These are phyloP conservation scores for Scophthalmus maximus DNA, from an alignment of 2,113 vertebrate genomes.

Conservation along the genomic window DNA sequence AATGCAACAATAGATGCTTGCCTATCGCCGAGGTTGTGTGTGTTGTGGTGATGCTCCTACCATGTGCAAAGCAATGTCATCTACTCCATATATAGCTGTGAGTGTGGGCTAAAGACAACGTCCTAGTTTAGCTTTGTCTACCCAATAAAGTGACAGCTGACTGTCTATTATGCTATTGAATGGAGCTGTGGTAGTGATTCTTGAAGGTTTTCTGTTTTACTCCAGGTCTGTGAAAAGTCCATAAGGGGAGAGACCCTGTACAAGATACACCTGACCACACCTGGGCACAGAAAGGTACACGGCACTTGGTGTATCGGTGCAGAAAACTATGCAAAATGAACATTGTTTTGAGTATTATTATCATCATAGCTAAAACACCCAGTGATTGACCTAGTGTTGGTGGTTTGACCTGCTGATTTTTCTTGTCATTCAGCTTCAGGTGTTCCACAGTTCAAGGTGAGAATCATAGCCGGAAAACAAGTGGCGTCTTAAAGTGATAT, in stretches of 20 bases:
- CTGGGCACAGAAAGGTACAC: conserved; percentile 81
- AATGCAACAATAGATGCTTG: too few species aligned
- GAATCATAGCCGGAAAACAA: neutral
- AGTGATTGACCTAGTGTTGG: neutral
- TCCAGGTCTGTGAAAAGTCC: conserved; percentile 80
- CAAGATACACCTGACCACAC: conserved; percentile 82
- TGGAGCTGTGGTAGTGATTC: neutral
- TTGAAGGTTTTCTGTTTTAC: conserved; percentile 3
- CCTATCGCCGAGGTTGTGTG: too few species aligned
- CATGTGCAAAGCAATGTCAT: too few species aligned
- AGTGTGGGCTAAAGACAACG: neutral
- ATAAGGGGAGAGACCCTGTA: conserved; percentile 78
- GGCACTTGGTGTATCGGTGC: neutral
- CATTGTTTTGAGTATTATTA: too few species aligned
- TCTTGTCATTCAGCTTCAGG: neutral
- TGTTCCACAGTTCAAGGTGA: neutral
- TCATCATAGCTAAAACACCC: neutral
- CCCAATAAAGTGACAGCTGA: neutral
- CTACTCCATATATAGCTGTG: neutral
- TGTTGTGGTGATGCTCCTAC: too few species aligned
- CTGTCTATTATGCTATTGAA: neutral
- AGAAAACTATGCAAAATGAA: neutral
- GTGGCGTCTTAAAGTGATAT: neutral
- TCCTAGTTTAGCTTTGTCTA: neutral
- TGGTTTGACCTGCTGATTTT: neutral